Conservation (phyloP, 64 coral and sea anemone species). For the Cladopsammia gracilis region DNA sequence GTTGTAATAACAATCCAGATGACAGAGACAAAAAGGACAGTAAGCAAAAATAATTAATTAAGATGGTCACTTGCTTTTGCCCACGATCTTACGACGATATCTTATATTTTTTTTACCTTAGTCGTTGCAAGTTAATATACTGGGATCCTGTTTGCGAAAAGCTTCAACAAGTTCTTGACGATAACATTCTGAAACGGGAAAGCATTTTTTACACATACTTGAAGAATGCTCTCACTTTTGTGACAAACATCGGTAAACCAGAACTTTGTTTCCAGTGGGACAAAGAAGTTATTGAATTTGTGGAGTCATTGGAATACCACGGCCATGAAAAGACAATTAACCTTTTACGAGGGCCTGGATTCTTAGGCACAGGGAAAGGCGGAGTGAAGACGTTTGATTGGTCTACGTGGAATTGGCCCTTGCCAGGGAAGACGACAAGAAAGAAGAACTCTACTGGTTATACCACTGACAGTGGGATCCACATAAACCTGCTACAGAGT, state of each 20-base stretch:
- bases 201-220: background rate
- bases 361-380: slow-evolving; percentile 30
- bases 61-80: too few species aligned
- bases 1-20: too few species aligned
- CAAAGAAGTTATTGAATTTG: slow-evolving; percentile 25
- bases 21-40: too few species aligned
- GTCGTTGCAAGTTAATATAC: background rate
- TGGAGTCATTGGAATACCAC: slow-evolving; percentile 31
- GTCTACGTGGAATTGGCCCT: slow-evolving; percentile 49
- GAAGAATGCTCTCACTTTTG: background rate
- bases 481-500: slow-evolving; percentile 23
- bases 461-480: slow-evolving; percentile 42
- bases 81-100: too few species aligned
- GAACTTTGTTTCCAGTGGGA: slow-evolving; percentile 33
- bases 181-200: background rate
- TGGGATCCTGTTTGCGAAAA: background rate
- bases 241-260: background rate
- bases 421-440: slow-evolving; percentile 48
- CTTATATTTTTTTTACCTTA: background rate
- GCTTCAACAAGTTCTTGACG: background rate
- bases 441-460: slow-evolving; percentile 27
- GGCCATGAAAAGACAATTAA: slow-evolving; percentile 33
- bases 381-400: slow-evolving; percentile 35
- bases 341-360: slow-evolving; percentile 10
- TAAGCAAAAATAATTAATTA: too few species aligned